phyloP scores from a whole-genome alignment of 2,113 vertebrate genomes.

The Lonchura striata region DNA sequence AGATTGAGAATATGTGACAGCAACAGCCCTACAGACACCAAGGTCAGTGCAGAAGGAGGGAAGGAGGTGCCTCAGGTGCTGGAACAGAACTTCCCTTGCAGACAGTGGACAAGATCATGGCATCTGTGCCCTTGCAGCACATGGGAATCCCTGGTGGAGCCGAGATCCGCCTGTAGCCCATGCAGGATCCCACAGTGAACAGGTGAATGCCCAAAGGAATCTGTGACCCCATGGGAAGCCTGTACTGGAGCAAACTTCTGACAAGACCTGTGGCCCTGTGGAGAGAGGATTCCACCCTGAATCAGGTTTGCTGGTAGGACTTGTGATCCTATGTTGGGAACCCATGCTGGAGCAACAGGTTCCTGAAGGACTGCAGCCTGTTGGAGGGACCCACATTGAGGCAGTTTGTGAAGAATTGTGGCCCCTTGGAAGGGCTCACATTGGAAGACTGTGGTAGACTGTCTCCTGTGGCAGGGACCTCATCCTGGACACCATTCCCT shows the following conservation, averaged over 20 bases:
- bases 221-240: background rate
- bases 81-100: background rate
- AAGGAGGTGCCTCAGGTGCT: background rate
- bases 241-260: background rate
- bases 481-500: background rate
- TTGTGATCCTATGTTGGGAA: background rate
- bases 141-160: background rate
- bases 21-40: background rate
- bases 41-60: background rate
- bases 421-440: background rate
- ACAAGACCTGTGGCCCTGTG: too few species aligned
- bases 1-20: background rate
- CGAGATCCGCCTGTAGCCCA: background rate
- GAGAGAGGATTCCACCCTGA: background rate
- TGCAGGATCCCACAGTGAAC: background rate
- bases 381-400: rapidly evolving
- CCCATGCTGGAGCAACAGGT: rapidly evolving
- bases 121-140: background rate
- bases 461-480: background rate
- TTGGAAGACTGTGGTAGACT: too few species aligned
- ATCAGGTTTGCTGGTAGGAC: background rate
- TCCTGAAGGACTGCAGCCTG: background rate
- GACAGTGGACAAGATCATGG: rapidly evolving
- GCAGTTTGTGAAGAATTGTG: background rate
- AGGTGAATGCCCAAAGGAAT: background rate